Percentiles rank a stretch among this genome's conserved stretches.
Evolutionary conservation across 2,797 vertebrate species (phyloP).

Genomic region (Rhinatrema bivittatum): DNA sequence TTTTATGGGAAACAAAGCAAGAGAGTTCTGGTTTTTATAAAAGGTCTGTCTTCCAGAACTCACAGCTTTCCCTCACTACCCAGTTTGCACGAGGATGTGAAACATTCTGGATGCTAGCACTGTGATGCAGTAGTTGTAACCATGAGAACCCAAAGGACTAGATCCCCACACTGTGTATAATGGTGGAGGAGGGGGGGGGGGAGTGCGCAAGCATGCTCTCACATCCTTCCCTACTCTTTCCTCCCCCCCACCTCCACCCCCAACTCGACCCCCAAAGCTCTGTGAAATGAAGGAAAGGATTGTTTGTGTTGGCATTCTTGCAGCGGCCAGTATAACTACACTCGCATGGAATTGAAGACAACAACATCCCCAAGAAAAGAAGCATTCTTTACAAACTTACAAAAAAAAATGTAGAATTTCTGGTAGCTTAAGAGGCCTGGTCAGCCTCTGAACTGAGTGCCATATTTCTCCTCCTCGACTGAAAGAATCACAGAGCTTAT

Average conservation of each 20-base stretch:
- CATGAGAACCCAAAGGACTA: constrained; percentile 31
- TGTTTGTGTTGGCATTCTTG: constrained; percentile 45
- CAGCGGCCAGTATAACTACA: constrained; percentile 42
- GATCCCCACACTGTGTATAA: too few species aligned
- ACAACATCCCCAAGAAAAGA: too few species aligned
- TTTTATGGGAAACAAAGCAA: constrained; percentile 44
- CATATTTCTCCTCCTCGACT: too few species aligned
- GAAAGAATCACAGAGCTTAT: too few species aligned
- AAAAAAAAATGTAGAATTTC: too few species aligned
- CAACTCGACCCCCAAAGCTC: constrained; percentile 21
- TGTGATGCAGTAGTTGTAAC: constrained; percentile 22
- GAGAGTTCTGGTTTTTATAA: too few species aligned
- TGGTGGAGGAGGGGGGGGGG: too few species aligned
- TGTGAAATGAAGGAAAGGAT: constrained; percentile 53
- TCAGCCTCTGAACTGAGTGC: too few species aligned
- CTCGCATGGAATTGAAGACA: constrained; percentile 11
- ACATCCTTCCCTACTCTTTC: constrained; percentile 5
- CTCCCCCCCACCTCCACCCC: constrained; percentile 2
- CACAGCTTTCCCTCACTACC: constrained; percentile 22
- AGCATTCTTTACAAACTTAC: too few species aligned
- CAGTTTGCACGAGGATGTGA: constrained; percentile 24
- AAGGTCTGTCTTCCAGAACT: constrained; percentile 40
- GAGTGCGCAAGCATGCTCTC: constrained; percentile 6
- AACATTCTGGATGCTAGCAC: constrained; percentile 21
- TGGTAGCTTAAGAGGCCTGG: too few species aligned